These are phyloP conservation scores for Rhinolophus sinicus DNA, from an alignment of 2,113 vertebrate species.

Conservation along the genomic window DNA sequence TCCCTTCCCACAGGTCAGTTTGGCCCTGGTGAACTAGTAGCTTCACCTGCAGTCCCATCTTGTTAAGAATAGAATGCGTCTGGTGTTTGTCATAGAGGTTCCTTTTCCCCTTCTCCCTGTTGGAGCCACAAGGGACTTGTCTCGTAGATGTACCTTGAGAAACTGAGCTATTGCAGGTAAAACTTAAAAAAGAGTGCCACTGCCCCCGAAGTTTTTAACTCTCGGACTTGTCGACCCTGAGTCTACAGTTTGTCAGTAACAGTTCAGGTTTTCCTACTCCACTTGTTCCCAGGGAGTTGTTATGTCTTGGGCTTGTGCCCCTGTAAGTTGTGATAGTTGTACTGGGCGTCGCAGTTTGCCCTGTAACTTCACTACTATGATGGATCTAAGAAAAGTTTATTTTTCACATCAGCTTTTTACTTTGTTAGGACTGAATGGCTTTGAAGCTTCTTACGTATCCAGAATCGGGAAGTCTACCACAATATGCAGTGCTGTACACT, in stretches of 20 bases:
- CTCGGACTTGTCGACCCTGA: background rate
- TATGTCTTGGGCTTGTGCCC: background rate
- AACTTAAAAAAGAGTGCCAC: background rate
- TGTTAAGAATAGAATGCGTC: too few species aligned
- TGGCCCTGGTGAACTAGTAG: background rate
- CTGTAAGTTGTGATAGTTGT: background rate
- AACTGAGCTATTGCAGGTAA: background rate
- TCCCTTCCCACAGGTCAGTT: background rate
- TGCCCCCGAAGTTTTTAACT: background rate
- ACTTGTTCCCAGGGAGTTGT: background rate
- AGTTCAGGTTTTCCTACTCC: background rate
- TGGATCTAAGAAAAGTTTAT: background rate
- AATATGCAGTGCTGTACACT: background rate
- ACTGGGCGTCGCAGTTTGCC: background rate
- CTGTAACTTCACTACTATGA: background rate
- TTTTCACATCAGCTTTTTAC: background rate
- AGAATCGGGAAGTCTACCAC: background rate
- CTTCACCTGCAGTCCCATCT: background rate
- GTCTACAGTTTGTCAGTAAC: background rate
- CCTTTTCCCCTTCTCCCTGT: background rate
- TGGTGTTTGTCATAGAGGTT: background rate
- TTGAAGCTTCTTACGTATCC: background rate
- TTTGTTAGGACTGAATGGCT: background rate
- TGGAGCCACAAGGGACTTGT: background rate
- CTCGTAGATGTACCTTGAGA: background rate